Evolutionary conservation across 2,113 vertebrate genomes (phyloP).

Genomic region (Lates calcarifer): DNA sequence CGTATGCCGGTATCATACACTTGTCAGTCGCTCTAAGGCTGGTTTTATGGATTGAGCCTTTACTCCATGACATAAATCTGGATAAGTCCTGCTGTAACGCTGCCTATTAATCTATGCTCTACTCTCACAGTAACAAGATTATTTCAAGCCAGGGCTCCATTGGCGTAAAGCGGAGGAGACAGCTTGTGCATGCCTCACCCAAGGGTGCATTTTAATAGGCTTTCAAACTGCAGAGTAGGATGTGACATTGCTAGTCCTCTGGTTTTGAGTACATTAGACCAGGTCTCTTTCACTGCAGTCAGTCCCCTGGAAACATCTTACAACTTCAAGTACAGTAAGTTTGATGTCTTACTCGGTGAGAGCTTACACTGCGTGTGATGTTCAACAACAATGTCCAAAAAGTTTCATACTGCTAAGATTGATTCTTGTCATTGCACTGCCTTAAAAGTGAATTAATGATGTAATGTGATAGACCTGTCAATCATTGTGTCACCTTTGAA

Average conservation of each 20-base stretch:
- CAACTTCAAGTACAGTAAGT: slow-evolving; percentile 16
- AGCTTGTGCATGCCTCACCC: slow-evolving; percentile 66
- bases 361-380: not conserved
- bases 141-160: slow-evolving; percentile 67
- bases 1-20: slow-evolving; percentile 8
- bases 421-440: not conserved
- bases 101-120: slow-evolving; percentile 70
- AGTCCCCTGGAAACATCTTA: slow-evolving; percentile 23
- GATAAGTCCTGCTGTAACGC: slow-evolving; percentile 62
- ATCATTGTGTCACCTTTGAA: slow-evolving; percentile 36
- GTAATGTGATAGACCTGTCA: slow-evolving; percentile 8
- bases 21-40: slow-evolving; percentile 39
- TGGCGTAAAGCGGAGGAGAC: slow-evolving; percentile 66
- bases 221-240: slow-evolving; percentile 67
- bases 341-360: not conserved
- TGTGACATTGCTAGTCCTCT: slow-evolving; percentile 77
- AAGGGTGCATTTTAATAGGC: slow-evolving; percentile 77
- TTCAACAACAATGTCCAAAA: not conserved
- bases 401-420: not conserved
- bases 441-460: slow-evolving; percentile 23
- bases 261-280: slow-evolving; percentile 53
- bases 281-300: slow-evolving; percentile 39
- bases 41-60: slow-evolving; percentile 59
- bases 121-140: slow-evolving; percentile 74
- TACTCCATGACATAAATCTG: slow-evolving; percentile 71